These are phyloP conservation scores for Platynereis dumerilii DNA, from an alignment of 2,888 invertebrate species.

Conservation along the genomic window DNA sequence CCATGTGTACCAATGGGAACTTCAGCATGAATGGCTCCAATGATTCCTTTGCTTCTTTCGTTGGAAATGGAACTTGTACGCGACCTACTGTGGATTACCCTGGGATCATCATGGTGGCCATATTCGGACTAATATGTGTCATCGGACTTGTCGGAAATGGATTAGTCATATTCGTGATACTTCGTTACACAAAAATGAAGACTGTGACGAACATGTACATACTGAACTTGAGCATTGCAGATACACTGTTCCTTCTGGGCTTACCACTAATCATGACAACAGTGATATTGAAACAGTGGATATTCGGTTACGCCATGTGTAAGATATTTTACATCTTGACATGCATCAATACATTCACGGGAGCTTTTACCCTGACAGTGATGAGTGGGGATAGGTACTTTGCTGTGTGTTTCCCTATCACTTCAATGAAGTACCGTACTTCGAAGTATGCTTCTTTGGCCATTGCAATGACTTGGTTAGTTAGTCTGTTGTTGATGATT, in stretches of 20 bases:
- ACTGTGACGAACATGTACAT: conserved; percentile 41
- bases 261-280: conserved; percentile 37
- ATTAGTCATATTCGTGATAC: conserved; percentile 36
- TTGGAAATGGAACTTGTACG: no score
- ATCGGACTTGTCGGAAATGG: conserved; percentile 34
- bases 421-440: conserved; percentile 34
- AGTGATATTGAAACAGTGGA: conserved; percentile 29
- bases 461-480: conserved; percentile 34
- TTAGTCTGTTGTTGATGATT: conserved; percentile 35
- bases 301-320: conserved; percentile 34
- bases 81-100: neutral
- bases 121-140: conserved; percentile 31
- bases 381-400: conserved; percentile 40
- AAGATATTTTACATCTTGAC: conserved; percentile 36
- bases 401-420: conserved; percentile 39
- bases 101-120: conserved; percentile 10
- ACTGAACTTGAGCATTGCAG: conserved; percentile 39
- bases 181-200: conserved; percentile 40
- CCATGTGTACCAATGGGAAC: no score
- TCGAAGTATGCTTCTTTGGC: conserved; percentile 32
- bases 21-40: no score
- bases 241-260: conserved; percentile 36
- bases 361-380: conserved; percentile 36
- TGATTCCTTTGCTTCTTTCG: no score
- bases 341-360: conserved; percentile 40